phyloP scores from a whole-genome alignment of 1,140 invertebrate genomes.

The Idris sp. region DNA sequence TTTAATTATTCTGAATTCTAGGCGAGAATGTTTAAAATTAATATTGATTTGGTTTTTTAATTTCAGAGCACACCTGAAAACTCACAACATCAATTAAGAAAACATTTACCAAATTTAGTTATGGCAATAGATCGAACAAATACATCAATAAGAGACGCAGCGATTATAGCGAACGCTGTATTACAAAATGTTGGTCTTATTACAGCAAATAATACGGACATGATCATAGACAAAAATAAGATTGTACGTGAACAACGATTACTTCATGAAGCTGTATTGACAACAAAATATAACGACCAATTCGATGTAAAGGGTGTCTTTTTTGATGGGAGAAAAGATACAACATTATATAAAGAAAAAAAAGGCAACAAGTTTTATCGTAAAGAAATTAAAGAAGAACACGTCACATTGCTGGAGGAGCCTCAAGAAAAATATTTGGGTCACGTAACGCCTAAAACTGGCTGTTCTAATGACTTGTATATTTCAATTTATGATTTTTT shows the following conservation, averaged over 20 bases:
- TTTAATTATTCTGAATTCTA: too few species aligned
- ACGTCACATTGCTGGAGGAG: conserved; percentile 61
- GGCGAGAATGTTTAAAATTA: too few species aligned
- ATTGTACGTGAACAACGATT: conserved; percentile 17
- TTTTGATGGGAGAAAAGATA: conserved; percentile 54
- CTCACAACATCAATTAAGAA: too few species aligned
- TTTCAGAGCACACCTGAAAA: too few species aligned
- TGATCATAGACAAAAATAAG: conserved; percentile 31
- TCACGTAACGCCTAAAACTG: conserved; percentile 49
- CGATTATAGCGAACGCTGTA: conserved; percentile 21
- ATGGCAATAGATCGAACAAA: conserved; percentile 17
- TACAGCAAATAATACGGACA: conserved; percentile 17
- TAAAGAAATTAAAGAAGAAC: conserved; percentile 54
- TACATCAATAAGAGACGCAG: conserved; percentile 12
- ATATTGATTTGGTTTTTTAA: too few species aligned
- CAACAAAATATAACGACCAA: conserved; percentile 5
- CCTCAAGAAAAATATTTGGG: conserved; percentile 55
- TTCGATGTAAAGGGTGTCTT: conserved; percentile 3
- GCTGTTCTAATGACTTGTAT: conserved; percentile 47
- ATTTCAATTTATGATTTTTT: conserved; percentile 44
- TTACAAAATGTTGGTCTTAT: conserved; percentile 15
- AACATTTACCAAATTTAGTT: conserved; percentile 13
- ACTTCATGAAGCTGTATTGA: conserved; percentile 3
- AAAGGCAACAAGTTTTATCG: conserved; percentile 53
- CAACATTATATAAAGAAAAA: conserved; percentile 62